Percentiles rank a stretch among this genome's conserved stretches.
Evolutionary conservation across 2,888 invertebrate species (phyloP).

Genomic region (Julus scanicus): DNA sequence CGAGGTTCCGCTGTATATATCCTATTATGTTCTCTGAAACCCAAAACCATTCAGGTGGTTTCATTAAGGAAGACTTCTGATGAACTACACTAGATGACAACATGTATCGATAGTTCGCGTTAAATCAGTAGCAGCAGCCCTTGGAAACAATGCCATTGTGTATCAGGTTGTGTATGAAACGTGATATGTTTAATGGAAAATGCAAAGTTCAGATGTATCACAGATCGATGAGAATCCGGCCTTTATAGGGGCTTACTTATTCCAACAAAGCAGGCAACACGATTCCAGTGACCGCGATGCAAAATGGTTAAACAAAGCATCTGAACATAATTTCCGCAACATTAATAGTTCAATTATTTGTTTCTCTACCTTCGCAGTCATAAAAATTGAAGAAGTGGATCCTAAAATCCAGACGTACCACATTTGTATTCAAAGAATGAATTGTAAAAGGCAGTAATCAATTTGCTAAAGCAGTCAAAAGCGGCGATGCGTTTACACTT

Average conservation of each 20-base stretch:
- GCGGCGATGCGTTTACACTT: background rate
- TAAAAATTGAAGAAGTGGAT: background rate
- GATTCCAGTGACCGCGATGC: background rate
- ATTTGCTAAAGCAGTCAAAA: background rate
- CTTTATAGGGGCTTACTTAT: background rate
- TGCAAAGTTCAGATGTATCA: background rate
- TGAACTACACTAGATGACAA: background rate
- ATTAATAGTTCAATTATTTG: conserved; percentile 1
- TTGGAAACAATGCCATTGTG: background rate
- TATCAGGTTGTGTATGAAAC: background rate
- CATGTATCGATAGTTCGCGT: background rate
- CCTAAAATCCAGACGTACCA: background rate
- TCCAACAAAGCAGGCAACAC: background rate
- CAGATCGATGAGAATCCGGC: background rate
- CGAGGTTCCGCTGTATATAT: too few species aligned
- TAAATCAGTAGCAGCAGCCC: background rate
- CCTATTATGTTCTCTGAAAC: too few species aligned
- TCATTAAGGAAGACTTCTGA: too few species aligned
- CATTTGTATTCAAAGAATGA: background rate
- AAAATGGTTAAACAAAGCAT: background rate
- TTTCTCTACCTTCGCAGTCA: background rate
- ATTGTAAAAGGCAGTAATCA: background rate
- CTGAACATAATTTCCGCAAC: background rate
- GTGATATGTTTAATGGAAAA: background rate
- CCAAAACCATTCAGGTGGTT: too few species aligned